Evolutionary conservation across 1,140 invertebrate species (phyloP), one percentile per base, ranked within the genome.

Genomic region (Zaprionus ornatus): DNA sequence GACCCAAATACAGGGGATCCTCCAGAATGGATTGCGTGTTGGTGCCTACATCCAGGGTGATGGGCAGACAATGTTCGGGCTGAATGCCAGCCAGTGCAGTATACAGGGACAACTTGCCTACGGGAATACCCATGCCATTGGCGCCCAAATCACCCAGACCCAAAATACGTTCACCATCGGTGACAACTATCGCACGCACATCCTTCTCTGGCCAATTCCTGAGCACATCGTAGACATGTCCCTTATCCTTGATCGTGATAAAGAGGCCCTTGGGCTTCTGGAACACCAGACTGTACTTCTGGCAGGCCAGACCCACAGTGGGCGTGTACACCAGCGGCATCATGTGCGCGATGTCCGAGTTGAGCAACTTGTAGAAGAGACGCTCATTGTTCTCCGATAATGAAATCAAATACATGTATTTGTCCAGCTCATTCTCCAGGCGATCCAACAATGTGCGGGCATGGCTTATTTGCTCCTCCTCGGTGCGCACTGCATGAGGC

Each of bases 71-170:
- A 90, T 98, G 96, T 74, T 97, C 95, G 0, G 98, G 98, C 88
- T 98, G 97, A 75, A 99, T 98, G 61, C 98, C 97, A 54, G 97
- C 98, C 55, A 99, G 93, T 0, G 98, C 98, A 12, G 98, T 98
- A 93, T 99, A 99, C 6, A 99, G 93, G 1, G 98, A 95, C 56
- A 99, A 93, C 93, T 99, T 99, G 75, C 98, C 98, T 9, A 99
- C 96, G 2, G 98, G 98, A 84, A 99, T 99, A 74, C 98, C 98
- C 98, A 99, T 99, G 17, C 98, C 98, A 90, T 98, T 97, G 0
- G 97, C 97, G 12, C 98, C 98, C 25, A 99, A 93, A 93, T 99
- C 98, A 12, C 98, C 98, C 17, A 99, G 93, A 60, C 98, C 98
- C 19, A 99, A 93, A 92, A 99, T 99, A 45, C 98, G 94, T 92